These are phyloP conservation scores for Heliconius himera DNA, from an alignment of 1,140 invertebrate species.

Conservation along the genomic window DNA sequence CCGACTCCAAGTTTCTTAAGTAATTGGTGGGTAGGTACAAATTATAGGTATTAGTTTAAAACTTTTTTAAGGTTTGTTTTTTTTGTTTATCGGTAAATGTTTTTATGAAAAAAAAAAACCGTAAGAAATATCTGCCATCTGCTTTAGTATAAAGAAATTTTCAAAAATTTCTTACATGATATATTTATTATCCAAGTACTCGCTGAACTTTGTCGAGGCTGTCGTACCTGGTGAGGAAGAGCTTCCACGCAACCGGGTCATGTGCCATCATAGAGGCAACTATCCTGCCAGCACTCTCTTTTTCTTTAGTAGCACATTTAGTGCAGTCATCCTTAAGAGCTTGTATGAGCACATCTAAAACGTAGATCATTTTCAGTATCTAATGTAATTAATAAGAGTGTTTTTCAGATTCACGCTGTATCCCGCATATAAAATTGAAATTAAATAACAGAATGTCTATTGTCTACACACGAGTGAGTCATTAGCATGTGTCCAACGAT, in stretches of 20 bases:
- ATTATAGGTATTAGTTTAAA: too few relatives aligned
- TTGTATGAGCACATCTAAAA: slow-evolving; percentile 63
- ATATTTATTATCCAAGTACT: slow-evolving; percentile 58
- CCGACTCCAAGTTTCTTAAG: too few relatives aligned
- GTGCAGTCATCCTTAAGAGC: slow-evolving; percentile 67
- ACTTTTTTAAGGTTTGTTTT: too few relatives aligned
- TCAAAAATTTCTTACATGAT: slow-evolving; percentile 29
- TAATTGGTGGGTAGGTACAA: too few relatives aligned
- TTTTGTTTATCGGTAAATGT: too few relatives aligned
- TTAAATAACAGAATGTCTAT: too few relatives aligned
- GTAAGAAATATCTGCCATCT: background rate
- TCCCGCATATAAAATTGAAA: too few relatives aligned
- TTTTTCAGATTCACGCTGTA: too few relatives aligned
- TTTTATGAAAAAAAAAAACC: too few relatives aligned
- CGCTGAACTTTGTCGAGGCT: slow-evolving; percentile 55
- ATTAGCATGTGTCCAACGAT: too few relatives aligned
- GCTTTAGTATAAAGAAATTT: background rate
- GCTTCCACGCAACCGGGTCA: slow-evolving; percentile 69
- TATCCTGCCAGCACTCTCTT: slow-evolving; percentile 60
- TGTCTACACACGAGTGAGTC: too few relatives aligned
- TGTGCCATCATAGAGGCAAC: slow-evolving; percentile 70
- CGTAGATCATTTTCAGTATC: background rate
- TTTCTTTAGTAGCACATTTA: slow-evolving; percentile 57
- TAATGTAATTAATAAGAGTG: too few relatives aligned
- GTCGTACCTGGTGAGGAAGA: slow-evolving; percentile 74